phyloP scores from a whole-genome alignment of 2,113 vertebrate genomes.

The Cavia aperea region DNA sequence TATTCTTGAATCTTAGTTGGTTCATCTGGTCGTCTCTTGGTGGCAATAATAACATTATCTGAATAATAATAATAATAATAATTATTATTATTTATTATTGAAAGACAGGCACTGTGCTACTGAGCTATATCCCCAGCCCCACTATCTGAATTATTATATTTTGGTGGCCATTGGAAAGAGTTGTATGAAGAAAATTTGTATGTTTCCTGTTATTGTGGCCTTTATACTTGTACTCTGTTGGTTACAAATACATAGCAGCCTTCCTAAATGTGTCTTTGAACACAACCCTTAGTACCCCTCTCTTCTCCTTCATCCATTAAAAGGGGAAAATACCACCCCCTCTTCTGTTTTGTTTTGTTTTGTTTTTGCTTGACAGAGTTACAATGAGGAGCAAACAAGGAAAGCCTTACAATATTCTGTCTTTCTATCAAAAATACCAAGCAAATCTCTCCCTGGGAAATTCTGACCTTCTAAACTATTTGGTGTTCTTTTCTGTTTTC shows the following conservation, averaged over 20 bases:
- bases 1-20: background rate
- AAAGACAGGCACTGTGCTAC: too few relatives aligned
- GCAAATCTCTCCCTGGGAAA: background rate
- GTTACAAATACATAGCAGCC: background rate
- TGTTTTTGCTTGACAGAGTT: background rate
- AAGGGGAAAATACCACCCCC: background rate
- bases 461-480: background rate
- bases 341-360: background rate
- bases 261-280: background rate
- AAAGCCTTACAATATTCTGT: background rate
- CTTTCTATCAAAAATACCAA: conserved; percentile 1
- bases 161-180: background rate
- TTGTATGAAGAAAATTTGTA: background rate
- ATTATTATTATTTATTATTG: too few relatives aligned
- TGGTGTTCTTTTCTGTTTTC: background rate
- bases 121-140: too few relatives aligned
- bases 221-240: background rate
- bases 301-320: background rate
- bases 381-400: background rate
- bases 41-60: background rate
- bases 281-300: background rate
- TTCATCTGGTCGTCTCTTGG: background rate
- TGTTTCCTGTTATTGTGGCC: background rate
- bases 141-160: background rate
- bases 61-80: background rate